Evolutionary conservation across 2,888 invertebrate species (phyloP).

Genomic region (Tethea ocularis): DNA sequence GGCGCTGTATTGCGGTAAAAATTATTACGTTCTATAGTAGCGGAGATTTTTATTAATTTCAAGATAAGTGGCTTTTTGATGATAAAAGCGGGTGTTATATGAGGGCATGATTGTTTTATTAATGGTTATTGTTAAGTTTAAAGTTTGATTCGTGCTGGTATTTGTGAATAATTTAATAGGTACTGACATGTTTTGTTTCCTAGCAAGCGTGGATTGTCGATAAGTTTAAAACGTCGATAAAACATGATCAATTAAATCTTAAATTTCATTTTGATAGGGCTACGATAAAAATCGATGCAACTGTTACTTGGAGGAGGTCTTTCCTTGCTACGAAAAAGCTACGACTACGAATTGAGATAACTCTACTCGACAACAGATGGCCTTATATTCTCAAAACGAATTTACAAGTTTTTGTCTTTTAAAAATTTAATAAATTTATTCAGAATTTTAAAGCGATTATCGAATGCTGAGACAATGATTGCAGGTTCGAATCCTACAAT

Average conservation of each 20-base stretch:
- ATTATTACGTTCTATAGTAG: constrained; percentile 14
- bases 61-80: not conserved
- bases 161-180: no score
- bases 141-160: not conserved
- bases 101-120: not conserved
- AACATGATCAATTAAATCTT: no score
- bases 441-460: no score
- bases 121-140: not conserved
- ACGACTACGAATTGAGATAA: not conserved
- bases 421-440: no score
- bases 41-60: constrained; percentile 52
- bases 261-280: no score
- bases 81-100: not conserved
- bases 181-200: no score
- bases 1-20: constrained; percentile 25
- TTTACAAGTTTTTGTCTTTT: no score
- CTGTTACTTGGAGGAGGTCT: not conserved
- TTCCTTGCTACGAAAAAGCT: not conserved
- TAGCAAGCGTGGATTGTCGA: no score
- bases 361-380: constrained; percentile 24
- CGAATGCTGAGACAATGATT: no score
- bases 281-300: no score
- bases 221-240: no score
- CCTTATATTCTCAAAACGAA: constrained; percentile 2
- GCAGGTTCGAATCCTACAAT: no score